These are phyloP conservation scores for Nemopilema nomurai DNA, from an alignment of 30 jellyfish, hydroid and myxozoan species.

Conservation along the genomic window DNA sequence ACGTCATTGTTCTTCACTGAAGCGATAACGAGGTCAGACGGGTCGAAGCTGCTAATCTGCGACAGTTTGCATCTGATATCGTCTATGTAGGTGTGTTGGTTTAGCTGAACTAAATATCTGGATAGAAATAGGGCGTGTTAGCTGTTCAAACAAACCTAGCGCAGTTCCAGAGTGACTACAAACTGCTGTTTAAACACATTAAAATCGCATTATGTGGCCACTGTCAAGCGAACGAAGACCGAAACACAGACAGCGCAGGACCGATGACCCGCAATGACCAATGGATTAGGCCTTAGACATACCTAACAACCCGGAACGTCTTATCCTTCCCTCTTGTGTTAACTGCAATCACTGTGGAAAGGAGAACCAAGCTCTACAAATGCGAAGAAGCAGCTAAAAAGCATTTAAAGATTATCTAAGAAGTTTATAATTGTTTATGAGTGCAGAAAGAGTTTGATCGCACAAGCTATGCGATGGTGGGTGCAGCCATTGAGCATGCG, in stretches of 20 bases:
- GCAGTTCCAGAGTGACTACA: no score
- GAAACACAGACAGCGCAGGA: no score
- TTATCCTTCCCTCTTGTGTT: background rate
- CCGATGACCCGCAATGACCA: no score
- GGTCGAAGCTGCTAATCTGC: background rate
- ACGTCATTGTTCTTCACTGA: constrained; percentile 47
- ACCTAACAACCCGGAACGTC: background rate
- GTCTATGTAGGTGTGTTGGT: constrained; percentile 46
- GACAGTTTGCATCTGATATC: constrained; percentile 34
- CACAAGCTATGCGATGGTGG: no score
- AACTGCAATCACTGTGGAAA: background rate
- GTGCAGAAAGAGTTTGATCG: no score
- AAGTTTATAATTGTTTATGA: no score
- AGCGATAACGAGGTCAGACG: constrained; percentile 32
- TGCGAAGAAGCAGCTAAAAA: no score
- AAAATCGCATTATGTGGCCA: no score
- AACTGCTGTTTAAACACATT: no score
- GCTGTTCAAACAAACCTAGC: no score
- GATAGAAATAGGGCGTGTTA: background rate
- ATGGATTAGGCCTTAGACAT: background rate
- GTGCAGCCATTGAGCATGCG: no score
- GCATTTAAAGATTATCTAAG: background rate
- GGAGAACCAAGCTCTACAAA: background rate
- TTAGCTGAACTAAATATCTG: constrained; percentile 34
- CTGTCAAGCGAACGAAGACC: no score